These are phyloP conservation scores for Malurus alboscapulatus DNA, from an alignment of 2,113 vertebrate genomes.

Conservation along the genomic window DNA sequence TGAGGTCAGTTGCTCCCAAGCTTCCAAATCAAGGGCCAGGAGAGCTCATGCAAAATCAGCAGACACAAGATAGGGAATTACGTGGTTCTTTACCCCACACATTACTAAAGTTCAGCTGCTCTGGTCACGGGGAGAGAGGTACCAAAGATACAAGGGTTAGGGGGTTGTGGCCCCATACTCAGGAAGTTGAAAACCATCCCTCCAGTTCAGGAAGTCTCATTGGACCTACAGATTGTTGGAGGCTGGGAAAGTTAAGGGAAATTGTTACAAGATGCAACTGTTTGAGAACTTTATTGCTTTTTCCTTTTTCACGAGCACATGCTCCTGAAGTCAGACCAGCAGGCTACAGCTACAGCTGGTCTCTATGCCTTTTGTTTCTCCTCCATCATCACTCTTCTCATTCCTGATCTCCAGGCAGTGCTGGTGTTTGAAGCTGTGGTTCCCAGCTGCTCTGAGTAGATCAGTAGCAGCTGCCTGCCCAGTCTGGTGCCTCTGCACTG, in stretches of 20 bases:
- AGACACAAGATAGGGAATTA: neutral
- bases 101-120: neutral
- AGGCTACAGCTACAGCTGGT: neutral
- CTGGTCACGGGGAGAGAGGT: neutral
- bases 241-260: neutral
- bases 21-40: neutral
- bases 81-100: rapidly evolving
- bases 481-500: neutral
- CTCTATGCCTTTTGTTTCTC: neutral
- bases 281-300: neutral
- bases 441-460: neutral
- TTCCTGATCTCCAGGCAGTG: rapidly evolving
- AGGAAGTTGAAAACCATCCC: neutral
- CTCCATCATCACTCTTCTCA: neutral
- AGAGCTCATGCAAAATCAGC: neutral
- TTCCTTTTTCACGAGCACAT: neutral
- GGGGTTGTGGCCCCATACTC: neutral
- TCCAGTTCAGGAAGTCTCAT: neutral
- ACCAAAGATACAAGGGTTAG: neutral
- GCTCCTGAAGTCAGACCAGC: neutral
- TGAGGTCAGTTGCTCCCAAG: neutral
- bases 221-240: neutral
- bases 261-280: neutral
- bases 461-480: neutral
- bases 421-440: neutral